Evolutionary conservation across 2,888 invertebrate genomes (phyloP), one percentile per base, ranked within the genome.

Genomic region (Scaptomyza tumidula): DNA sequence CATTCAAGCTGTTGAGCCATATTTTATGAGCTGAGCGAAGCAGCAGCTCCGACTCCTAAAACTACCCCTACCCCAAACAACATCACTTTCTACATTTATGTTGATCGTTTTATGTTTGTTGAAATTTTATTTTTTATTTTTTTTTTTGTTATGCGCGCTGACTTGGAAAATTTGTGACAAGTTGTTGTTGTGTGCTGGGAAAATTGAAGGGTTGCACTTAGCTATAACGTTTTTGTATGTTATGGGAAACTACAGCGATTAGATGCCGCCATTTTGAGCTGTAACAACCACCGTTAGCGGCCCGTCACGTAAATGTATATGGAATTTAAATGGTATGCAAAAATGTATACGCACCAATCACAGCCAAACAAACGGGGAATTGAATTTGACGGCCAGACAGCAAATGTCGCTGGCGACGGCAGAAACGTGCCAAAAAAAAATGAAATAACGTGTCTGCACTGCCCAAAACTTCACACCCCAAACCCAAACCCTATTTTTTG

Each of bases 81-180:
- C 33, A 35, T 2, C 39, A n/a, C 39, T 49, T 45, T 48, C 31
- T 24, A 44, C 46, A n/a, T 19, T 66, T 48, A 56, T 77, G 62
- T 66, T 74, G 62, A 71, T 77, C 41, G 64, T 76, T 79, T 41
- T 79, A 68, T 67, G 71, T 80, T 19, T 19, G 19, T 19, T 1
- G 1, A 19, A 19, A 19, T 19, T 45, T 24, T 5, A n/a, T 7
- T 10, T n/a, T 24, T 60, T 56, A 57, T 5, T 19, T 7, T 10
- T n/a, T 24, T 60, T 56, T 60, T 59, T 14, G 14, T 9, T 50
- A 35, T 73, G 62, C 61, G 88, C 88, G 84, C 88, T 88, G 77
- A 52, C 64, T 56, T 63, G 85, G 88, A 85, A 85, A 85, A 85
- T 85, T 83, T 69, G 77, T 86, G 71, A 79, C 84, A 77, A 75